phyloP scores from a whole-genome alignment of 2,888 invertebrate genomes.

The Lasioglossum villosulum region DNA sequence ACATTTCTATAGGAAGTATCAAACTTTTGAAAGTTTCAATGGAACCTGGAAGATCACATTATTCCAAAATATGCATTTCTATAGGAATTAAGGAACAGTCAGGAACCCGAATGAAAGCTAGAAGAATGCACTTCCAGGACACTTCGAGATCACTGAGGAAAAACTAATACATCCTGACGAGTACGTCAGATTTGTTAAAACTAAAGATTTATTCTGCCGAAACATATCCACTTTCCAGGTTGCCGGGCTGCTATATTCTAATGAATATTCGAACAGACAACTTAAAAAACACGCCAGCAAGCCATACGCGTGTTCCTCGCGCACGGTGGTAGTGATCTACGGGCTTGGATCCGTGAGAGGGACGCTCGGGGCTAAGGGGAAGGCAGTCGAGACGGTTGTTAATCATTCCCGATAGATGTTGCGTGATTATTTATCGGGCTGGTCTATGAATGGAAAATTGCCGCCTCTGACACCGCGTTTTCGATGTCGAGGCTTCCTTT shows the following conservation, averaged over 20 bases:
- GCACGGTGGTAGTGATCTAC: slow-evolving; percentile 45
- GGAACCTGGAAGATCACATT: no score
- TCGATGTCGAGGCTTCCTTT: slow-evolving; percentile 11
- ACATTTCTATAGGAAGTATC: no score
- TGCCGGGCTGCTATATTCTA: slow-evolving; percentile 39
- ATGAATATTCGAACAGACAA: slow-evolving; percentile 64
- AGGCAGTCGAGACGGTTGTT: slow-evolving; percentile 46
- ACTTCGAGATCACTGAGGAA: not conserved
- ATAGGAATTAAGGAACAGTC: not conserved
- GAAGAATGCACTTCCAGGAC: not conserved
- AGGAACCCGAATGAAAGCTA: not conserved
- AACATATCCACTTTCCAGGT: not conserved
- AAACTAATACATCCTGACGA: not conserved
- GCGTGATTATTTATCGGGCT: slow-evolving; percentile 64
- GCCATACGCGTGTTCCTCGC: slow-evolving; percentile 33
- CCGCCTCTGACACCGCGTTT: slow-evolving; percentile 27
- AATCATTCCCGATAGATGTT: slow-evolving; percentile 62
- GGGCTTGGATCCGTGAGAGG: slow-evolving; percentile 24
- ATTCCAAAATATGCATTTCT: not conserved
- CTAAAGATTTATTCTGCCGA: not conserved
- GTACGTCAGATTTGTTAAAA: not conserved
- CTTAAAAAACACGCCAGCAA: slow-evolving; percentile 44
- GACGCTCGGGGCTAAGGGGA: not conserved
- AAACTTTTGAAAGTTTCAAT: no score
- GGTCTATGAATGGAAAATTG: slow-evolving; percentile 60